phyloP scores from a whole-genome alignment of 1,140 invertebrate species.

The Pogonognathellus flavescens region DNA sequence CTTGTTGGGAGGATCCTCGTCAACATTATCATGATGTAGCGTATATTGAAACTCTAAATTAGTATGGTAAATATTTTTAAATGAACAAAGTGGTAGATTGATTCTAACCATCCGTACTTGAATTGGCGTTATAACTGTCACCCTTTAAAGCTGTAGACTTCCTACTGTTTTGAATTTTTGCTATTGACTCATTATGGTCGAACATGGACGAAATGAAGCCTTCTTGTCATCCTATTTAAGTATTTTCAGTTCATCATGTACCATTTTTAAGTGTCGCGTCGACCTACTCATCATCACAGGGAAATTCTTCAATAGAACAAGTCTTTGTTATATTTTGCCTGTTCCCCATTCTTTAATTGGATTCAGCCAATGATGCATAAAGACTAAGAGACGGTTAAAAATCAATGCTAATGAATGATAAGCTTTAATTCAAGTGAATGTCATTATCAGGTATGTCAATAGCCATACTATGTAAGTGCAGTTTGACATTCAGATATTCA shows the following conservation, averaged over 20 bases:
- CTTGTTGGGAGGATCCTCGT: constrained; percentile 1
- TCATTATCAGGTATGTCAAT: constrained; percentile 18
- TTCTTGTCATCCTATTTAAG: background rate
- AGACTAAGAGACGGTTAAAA: no score
- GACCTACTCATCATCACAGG: constrained; percentile 13
- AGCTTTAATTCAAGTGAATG: constrained; percentile 41
- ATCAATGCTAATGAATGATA: background rate
- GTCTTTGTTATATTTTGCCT: background rate
- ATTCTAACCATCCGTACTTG: background rate
- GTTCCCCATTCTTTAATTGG: constrained; percentile 1
- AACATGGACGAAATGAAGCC: background rate
- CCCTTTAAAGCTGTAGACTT: background rate
- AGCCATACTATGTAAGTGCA: background rate
- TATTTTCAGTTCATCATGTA: constrained; percentile 5
- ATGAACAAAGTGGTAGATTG: no score
- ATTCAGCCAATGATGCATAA: no score
- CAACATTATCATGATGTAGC: no score
- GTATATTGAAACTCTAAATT: no score
- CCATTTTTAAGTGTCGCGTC: constrained; percentile 16
- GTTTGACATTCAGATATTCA: constrained; percentile 4
- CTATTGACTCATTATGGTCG: background rate
- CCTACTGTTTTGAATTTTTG: background rate
- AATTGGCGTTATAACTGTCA: background rate
- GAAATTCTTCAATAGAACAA: background rate
- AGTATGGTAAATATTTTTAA: no score